Percentiles rank a stretch among this genome's conserved stretches.
These are phyloP conservation scores for Aphelocoma coerulescens DNA, from an alignment of 2,113 vertebrate species.

Conservation along the genomic window DNA sequence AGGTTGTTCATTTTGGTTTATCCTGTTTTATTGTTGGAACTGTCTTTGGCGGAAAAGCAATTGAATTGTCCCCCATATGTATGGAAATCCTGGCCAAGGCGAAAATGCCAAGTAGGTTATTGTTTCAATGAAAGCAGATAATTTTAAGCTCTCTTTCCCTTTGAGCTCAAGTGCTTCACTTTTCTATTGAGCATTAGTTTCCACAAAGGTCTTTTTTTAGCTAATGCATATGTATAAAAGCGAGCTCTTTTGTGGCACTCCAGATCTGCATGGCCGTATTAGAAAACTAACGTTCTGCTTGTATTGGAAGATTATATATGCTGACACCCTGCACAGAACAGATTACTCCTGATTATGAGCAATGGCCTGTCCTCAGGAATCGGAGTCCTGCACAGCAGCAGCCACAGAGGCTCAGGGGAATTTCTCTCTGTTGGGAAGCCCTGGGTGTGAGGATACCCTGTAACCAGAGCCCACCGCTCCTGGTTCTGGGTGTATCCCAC, in stretches of 20 bases:
- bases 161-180: constrained; percentile 15
- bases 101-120: constrained; percentile 23
- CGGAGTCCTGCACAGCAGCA: not conserved
- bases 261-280: not conserved
- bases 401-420: not conserved
- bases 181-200: constrained; percentile 2
- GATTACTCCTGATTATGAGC: not conserved
- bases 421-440: rapidly evolving
- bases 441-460: not conserved
- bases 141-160: constrained; percentile 2
- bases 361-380: not conserved
- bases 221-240: constrained; percentile 23
- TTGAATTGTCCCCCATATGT: not conserved
- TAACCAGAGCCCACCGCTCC: not conserved
- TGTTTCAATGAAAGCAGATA: constrained; percentile 14
- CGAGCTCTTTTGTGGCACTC: not conserved
- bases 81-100: not conserved
- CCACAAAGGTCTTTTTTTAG: not conserved
- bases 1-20: not conserved
- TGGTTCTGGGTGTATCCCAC: not conserved
- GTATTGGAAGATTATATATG: constrained; percentile 1
- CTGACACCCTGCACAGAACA: not conserved
- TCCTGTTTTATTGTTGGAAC: not conserved
- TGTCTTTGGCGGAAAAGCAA: not conserved
- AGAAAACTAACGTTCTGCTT: constrained; percentile 25